Base-by-base conservation (phyloP, 2,113 vertebrate genomes). In the Cololabis saira region DNA sequence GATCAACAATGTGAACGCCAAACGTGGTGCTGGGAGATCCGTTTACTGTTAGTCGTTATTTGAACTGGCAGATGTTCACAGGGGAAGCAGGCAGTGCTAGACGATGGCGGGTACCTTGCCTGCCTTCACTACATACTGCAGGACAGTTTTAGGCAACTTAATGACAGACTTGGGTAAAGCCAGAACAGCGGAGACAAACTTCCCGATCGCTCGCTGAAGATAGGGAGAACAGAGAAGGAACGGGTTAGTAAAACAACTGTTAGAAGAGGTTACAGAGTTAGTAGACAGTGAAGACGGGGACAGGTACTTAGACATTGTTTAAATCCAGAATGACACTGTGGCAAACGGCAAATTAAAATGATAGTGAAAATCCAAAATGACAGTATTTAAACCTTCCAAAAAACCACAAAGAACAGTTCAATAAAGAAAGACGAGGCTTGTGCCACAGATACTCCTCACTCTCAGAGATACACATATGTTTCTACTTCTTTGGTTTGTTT, bases 111-210 rank as follows among this genome's bases (percentile, higher is more conserved):
- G 92, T 98, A 99, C 98, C 98, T 98, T 98, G 89, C 94, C 95
- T 93, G 95, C 96, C 95, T 95, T 98, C 88, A 98, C 93, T 94
- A 98, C 91, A 94, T 96, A 98, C 83, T 98, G 96, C 89, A 99
- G 97, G 83, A 98, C 94, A 91, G 96, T 98, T 98, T 97, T 98
- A 90, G 98, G 98, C 84, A 99, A 96, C 93, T 97, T 99, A 95
- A 99, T 95, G 92, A 99, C 80, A 94, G 98, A 98, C 93, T 93
- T 97, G 92, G 98, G 97, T 92, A 99, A 95, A 93, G 98, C 98
- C 94, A 99, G 92, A 90, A 99, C 89, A 82, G 98, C 97, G 73
- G 96, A 97, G 76, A 95, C 94, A 96, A 99, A 99, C 93, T 98
- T 99, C 90, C 96, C 94, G 89, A 98, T 96, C 87, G 98, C 98